Conservation (phyloP, 2,888 invertebrate genomes). For the Meganola albula region DNA sequence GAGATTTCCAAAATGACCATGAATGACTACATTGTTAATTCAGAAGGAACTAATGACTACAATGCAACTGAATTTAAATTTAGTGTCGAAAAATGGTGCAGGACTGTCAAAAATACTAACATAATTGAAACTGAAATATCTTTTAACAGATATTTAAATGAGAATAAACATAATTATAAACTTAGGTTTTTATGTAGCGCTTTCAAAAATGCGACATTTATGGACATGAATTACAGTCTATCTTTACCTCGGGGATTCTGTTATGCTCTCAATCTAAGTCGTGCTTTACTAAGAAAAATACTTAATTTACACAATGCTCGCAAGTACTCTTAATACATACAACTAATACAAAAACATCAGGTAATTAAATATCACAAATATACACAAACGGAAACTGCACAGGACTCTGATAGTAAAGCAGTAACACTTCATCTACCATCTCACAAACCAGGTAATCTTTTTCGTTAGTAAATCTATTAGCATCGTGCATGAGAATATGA, state of each 20-base stretch:
- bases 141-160: neutral
- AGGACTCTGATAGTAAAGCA: too few relatives aligned
- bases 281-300: neutral
- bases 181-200: neutral
- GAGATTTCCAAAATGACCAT: neutral
- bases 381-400: neutral
- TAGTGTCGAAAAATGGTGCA: neutral
- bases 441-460: neutral
- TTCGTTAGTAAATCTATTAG: neutral
- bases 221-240: slow-evolving; percentile 1
- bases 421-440: too few relatives aligned
- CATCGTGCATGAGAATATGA: neutral
- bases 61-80: neutral
- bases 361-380: neutral
- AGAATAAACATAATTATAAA: neutral
- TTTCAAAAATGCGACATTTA: neutral
- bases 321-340: neutral
- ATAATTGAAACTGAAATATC: slow-evolving; percentile 1
- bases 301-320: neutral
- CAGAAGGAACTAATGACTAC: neutral
- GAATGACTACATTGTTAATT: neutral
- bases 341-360: too few relatives aligned
- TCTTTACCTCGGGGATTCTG: neutral
- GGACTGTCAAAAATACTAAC: neutral
- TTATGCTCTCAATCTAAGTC: neutral